These are phyloP conservation scores for Eolophus roseicapilla DNA, from an alignment of 2,113 vertebrate species.

Conservation along the genomic window DNA sequence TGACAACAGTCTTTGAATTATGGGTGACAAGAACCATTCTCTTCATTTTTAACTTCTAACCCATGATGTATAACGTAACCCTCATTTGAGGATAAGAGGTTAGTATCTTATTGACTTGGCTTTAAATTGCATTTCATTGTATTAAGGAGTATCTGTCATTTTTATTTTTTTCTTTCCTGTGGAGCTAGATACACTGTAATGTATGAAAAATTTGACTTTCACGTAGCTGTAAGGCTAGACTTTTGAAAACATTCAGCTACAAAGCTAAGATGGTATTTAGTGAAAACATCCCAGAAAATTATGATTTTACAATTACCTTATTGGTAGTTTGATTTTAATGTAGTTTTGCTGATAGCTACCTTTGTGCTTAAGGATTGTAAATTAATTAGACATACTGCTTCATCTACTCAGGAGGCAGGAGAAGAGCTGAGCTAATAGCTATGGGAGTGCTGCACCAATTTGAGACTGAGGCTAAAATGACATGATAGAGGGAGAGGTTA, in stretches of 20 bases:
- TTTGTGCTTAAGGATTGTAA: conserved; percentile 57
- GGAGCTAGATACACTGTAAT: background rate
- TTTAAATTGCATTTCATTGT: conserved; percentile 61
- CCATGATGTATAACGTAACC: conserved; percentile 19
- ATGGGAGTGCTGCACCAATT: conserved; percentile 34
- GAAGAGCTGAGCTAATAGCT: conserved; percentile 41
- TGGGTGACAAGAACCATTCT: conserved; percentile 19
- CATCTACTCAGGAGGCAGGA: conserved; percentile 21
- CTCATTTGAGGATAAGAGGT: conserved; percentile 52
- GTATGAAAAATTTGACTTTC: conserved; percentile 24
- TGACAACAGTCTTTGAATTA: conserved; percentile 43
- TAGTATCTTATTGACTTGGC: conserved; percentile 49
- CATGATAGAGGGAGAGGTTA: conserved; percentile 61
- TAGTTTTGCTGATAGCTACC: conserved; percentile 44
- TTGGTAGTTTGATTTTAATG: conserved; percentile 30
- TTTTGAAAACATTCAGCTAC: conserved; percentile 11
- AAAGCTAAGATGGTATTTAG: background rate
- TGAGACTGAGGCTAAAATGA: conserved; percentile 49
- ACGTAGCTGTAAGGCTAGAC: background rate
- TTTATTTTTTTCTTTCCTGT: background rate
- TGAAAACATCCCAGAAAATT: conserved; percentile 8
- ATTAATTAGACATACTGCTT: conserved; percentile 54
- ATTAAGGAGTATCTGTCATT: conserved; percentile 37
- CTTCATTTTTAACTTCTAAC: conserved; percentile 59
- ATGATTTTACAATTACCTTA: conserved; percentile 20